A percentile compares a stretch with the other conserved stretches of the same genome.
These are phyloP conservation scores for Scrobipalpa atriplicella DNA, from an alignment of 2,888 invertebrate species.

Conservation along the genomic window DNA sequence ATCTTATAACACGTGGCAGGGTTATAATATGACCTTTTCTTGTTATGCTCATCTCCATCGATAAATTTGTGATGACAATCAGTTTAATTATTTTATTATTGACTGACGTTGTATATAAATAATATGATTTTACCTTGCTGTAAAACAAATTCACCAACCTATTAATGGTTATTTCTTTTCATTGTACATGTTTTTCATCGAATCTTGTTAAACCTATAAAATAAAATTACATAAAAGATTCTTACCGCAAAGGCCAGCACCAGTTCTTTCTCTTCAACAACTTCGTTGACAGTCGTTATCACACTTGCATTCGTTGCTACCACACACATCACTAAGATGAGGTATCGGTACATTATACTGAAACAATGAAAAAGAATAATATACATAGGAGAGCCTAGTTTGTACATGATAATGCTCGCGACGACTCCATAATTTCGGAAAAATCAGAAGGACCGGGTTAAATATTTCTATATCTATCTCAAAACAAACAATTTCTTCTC, in stretches of 20 bases:
- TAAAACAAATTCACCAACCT: too few species aligned
- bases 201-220: too few species aligned
- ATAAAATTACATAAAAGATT: constrained; percentile 33
- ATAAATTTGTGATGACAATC: background rate
- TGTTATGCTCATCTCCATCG: background rate
- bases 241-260: constrained; percentile 64
- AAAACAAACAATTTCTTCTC: too few species aligned
- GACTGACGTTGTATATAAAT: too few species aligned
- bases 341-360: constrained; percentile 52
- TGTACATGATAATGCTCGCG: too few species aligned
- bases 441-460: too few species aligned
- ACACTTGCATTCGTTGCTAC: constrained; percentile 37
- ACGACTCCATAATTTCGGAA: too few species aligned
- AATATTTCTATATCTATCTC: too few species aligned
- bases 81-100: background rate
- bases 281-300: constrained; percentile 40
- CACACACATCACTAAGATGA: constrained; percentile 45
- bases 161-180: too few species aligned
- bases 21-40: background rate
- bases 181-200: too few species aligned
- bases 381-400: too few species aligned
- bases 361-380: constrained; percentile 10
- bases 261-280: constrained; percentile 51
- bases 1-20: background rate
- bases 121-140: too few species aligned